These are phyloP conservation scores for Orchesella flavescens DNA, from an alignment of 2,888 invertebrate genomes.

Conservation along the genomic window DNA sequence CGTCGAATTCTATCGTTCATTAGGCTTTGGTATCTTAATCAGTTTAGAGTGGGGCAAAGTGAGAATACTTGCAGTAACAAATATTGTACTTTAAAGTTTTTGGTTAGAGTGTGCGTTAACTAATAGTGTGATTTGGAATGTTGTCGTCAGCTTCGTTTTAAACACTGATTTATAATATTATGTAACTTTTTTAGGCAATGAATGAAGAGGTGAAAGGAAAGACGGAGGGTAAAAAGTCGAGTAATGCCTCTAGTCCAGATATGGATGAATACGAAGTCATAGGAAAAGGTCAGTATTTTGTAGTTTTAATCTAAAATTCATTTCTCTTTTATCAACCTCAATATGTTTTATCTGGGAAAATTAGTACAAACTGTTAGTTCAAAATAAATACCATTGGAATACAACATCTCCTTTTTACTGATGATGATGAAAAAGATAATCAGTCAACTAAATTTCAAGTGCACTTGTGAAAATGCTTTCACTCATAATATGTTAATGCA, in stretches of 20 bases:
- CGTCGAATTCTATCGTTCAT: no score
- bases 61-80: neutral
- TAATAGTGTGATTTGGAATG: neutral
- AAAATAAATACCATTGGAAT: neutral
- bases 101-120: neutral
- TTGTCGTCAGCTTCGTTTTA: neutral
- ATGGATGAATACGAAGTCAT: conserved; percentile 72
- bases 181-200: conserved; percentile 49
- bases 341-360: no score
- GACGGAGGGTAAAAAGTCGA: conserved; percentile 48
- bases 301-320: no score
- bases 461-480: no score
- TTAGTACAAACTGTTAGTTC: no score
- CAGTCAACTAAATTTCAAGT: no score
- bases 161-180: neutral
- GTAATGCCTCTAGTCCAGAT: conserved; percentile 69
- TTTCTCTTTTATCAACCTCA: no score
- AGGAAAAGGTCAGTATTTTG: conserved; percentile 59
- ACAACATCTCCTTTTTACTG: no score
- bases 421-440: no score
- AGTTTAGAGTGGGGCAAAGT: no score
- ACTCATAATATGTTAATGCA: neutral
- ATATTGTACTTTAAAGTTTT: neutral
- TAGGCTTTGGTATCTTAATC: no score
- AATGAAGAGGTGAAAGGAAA: conserved; percentile 49